Base-by-base conservation (phyloP, 2,888 invertebrate genomes). In the Arctia plantaginis region DNA sequence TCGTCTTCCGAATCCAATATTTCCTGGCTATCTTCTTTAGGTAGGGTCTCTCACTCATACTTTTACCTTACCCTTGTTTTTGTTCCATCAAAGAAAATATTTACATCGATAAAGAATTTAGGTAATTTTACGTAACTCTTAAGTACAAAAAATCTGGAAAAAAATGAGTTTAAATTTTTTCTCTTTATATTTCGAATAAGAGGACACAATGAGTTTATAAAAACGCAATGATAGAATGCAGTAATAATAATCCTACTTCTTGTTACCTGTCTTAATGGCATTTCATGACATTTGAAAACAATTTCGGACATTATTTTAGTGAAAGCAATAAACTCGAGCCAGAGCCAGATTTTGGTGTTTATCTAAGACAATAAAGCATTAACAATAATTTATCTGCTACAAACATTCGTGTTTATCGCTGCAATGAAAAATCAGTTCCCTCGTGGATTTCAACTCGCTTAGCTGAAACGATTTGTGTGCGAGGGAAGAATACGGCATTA, bases 401-500 rank as follows among this genome's bases (percentile, higher is more conserved):
- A 30, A 62, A 18, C 62, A 62, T 62, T 62, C 62, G 62, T 62
- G 62, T 62, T 47, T 44, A 30, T 67, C 20, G 30, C 44, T 30
- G 10, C 44, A 30, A 44, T 44, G 44, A 67, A 67, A 67, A 30
- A 44, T 44, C 44, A 13, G 20, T 67, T 44, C 47, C 33, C 47
- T 47, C 67, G 27, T 67, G 20, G 33, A 67, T 47, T 23, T 47
- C 23, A 67, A n/a, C 20, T 44, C 47, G 23, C 67, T 33, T 67
- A 47, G 47, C 33, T 47, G 47, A 47, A 47, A 30, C 67, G 44
- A 20, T 67, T 20, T 30, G 67, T 30, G 67, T 67, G 47, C 66
- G 66, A 30, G 44, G 66, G 66, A 67, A 67, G 66, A 47, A 67
- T 67, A 47, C 67, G 47, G 47, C 67, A 33, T 67, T 67, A 47